Base-by-base conservation (phyloP, 2,113 vertebrate species). In the Xerus inauris region DNA sequence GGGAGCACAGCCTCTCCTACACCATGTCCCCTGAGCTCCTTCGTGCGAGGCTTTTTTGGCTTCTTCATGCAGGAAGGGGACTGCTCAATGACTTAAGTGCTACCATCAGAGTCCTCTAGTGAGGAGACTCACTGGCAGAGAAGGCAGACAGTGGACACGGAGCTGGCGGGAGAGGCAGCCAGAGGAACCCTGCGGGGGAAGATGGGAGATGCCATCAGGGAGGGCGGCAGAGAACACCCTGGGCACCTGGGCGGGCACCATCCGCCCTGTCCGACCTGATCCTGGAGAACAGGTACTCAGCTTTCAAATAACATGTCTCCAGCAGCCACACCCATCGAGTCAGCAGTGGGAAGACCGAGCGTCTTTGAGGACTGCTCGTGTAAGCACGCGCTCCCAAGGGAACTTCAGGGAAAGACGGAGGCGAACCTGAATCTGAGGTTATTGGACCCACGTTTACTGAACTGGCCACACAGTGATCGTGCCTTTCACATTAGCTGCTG, bases 1-100 rank as follows among this genome's bases (percentile, higher is more conserved):
- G 90, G 97, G 98, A 98, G 98, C 97, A 96, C 59, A 97, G 98
- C 98, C 97, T 96, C 92, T 91, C 96, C 97, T 97, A 94, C 97
- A 95, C 88, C 96, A 81, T 83, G 97, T 95, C 96, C 97, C 97
- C 96, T 77, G 65, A 97, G 96, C 96, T 97, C 97, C 92, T 98
- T 97, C 97, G 93, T 97, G 57, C 3, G 76, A 87, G 85, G 81
- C 47, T 28, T 93, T 59, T 49, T 40, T 0, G 3, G 93, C 40
- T 87, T 91, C 93, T 91, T 77, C 30, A 72, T 12, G 38, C 19
- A 93, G 75, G 28, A 91, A 93, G 89, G 42, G 87, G 87, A 75
- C 54, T 40, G 51, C 51, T 71, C 81, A 7, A 2, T 54, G 84
- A 72, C 84, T 71, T 75, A 64, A 93, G 51, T 26, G 57, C 22